Base-by-base conservation (phyloP, 2,113 vertebrate species). In the Boleophthalmus pectinirostris region DNA sequence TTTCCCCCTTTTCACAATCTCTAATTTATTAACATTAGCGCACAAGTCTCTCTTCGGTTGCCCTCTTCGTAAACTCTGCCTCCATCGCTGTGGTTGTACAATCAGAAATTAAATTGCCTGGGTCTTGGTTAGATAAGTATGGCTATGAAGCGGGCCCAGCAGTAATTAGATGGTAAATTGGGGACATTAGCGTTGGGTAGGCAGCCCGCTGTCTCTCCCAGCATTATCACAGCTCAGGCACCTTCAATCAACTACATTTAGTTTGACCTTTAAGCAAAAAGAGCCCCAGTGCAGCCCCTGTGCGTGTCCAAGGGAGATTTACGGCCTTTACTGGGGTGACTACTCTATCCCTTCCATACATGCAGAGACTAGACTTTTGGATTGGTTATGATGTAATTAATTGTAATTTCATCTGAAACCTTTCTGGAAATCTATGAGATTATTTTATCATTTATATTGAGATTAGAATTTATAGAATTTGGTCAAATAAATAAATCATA, bases 81-180 rank as follows among this genome's bases (percentile, higher is more conserved):
- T 89, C 90, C 89, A 88, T 90, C 87, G 71, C 83, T 73, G 47
- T 77, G 20, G 86, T 90, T 86, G 72, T 87, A 89, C 89, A 91
- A 90, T 92, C 90, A 91, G 83, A 92, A 89, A 91, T 92, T 92
- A 92, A 92, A 92, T 92, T 92, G 90, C 89, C 89, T 90, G 88
- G 87, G 84, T 90, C 89, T 88, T 82, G 87, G 90, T 85, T 85
- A 91, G 90, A 92, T 92, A 92, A 92, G 89, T 92, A 88, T 82
- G 81, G 85, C 89, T 92, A 88, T 92, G 90, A 92, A 92, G 89
- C 87, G 85, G 56, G 87, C 79, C 82, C 72, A 75, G 85, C 78
- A 46, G 89, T 92, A 92, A 92, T 92, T 92, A 92, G 90, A 90
- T 92, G 86, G 84, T 91, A 92, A 91, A 92, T 91, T 92, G 89